Percentiles rank a stretch among this genome's conserved stretches.
These are phyloP conservation scores for Sycophaga agraensis DNA, from an alignment of 1,140 invertebrate genomes.

Conservation along the genomic window DNA sequence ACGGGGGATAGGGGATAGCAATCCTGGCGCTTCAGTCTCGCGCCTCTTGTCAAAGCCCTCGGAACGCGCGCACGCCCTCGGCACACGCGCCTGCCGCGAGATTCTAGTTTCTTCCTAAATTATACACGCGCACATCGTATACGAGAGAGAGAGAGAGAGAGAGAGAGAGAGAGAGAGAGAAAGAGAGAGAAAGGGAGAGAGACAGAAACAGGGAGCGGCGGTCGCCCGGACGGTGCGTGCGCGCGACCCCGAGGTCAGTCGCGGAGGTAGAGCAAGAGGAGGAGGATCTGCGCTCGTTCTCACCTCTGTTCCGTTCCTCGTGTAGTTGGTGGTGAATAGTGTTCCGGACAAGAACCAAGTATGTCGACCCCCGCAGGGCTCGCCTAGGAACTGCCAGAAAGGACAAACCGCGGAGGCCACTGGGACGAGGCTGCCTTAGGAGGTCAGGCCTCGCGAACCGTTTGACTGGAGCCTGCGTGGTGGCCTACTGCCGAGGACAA, in stretches of 20 bases:
- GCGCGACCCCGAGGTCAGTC: not conserved
- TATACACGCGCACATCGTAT: no score
- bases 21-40: no score
- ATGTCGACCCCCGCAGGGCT: no score
- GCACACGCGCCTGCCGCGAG: not conserved
- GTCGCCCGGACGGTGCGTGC: not conserved
- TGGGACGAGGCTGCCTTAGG: no score
- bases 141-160: not conserved
- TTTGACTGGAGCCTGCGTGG: conserved; percentile 27
- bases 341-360: not conserved
- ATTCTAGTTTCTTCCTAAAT: no score
- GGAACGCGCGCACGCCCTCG: not conserved
- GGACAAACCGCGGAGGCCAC: no score
- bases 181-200: not conserved
- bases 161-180: not conserved
- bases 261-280: not conserved
- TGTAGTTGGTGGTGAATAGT: not conserved
- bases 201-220: not conserved
- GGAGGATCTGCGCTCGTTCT: not conserved
- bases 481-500: conserved; percentile 5
- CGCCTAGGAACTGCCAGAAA: no score
- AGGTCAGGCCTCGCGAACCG: no score
- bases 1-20: not conserved
- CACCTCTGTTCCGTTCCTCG: not conserved
- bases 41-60: no score